phyloP scores from a whole-genome alignment of 2,113 vertebrate genomes.

The Vidua chalybeata region DNA sequence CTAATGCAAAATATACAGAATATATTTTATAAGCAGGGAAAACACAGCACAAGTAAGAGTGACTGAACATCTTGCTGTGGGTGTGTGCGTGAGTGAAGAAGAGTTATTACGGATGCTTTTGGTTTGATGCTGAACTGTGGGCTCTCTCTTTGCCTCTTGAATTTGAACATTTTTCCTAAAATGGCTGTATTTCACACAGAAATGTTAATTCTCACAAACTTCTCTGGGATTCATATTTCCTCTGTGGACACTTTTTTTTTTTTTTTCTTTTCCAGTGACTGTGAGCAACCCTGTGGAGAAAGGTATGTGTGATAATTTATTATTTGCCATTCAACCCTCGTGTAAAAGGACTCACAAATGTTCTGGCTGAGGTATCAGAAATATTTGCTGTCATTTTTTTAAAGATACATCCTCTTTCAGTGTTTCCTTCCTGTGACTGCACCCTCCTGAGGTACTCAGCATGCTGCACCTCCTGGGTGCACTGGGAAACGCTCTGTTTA shows the following conservation, averaged over 20 bases:
- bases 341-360: neutral
- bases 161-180: neutral
- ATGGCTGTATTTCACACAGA: neutral
- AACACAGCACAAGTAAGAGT: neutral
- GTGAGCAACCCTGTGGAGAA: conserved; percentile 87
- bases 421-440: neutral
- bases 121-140: neutral
- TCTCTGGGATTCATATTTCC: neutral
- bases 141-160: neutral
- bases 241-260: neutral
- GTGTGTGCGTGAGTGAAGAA: neutral
- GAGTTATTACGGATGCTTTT: neutral
- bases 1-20: neutral
- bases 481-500: neutral
- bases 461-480: neutral
- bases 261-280: conserved; percentile 81
- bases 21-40: neutral
- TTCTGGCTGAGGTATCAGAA: neutral
- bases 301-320: conserved; percentile 75
- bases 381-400: neutral
- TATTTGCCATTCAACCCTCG: neutral
- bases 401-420: neutral
- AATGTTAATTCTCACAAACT: neutral
- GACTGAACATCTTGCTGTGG: neutral
- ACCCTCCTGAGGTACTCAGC: neutral